Evolutionary conservation across 2,888 invertebrate species (phyloP).

Genomic region (Mellilla xanthometata): DNA sequence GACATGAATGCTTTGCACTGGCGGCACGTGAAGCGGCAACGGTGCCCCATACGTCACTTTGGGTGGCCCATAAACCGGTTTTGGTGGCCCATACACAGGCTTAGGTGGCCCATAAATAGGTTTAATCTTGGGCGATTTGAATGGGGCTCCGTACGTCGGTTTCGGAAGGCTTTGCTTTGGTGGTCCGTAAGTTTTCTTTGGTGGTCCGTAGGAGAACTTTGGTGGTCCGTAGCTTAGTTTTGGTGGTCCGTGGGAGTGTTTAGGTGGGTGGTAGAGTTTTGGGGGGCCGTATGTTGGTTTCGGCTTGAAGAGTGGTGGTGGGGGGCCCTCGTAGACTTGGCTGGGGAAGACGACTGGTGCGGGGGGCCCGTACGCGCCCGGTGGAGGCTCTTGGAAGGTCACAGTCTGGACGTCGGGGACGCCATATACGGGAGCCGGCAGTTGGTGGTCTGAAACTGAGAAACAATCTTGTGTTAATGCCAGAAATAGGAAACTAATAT

Average conservation of each 20-base stretch:
- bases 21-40: conserved; percentile 34
- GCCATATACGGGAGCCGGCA: conserved; percentile 83
- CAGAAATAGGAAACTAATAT: too few species aligned
- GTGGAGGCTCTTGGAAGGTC: conserved; percentile 51
- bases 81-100: conserved; percentile 69
- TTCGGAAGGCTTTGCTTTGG: conserved; percentile 55
- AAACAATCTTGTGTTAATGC: neutral
- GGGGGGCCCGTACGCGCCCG: conserved; percentile 77
- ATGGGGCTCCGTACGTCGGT: conserved; percentile 57
- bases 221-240: conserved; percentile 63
- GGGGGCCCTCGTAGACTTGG: conserved; percentile 75
- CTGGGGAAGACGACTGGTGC: conserved; percentile 67
- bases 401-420: conserved; percentile 71
- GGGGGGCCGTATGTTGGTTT: conserved; percentile 71
- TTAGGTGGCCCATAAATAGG: conserved; percentile 52
- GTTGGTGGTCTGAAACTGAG: conserved; percentile 64
- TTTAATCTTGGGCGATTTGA: conserved; percentile 54
- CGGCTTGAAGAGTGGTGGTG: conserved; percentile 69
- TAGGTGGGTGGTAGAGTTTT: conserved; percentile 63
- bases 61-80: conserved; percentile 56
- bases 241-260: conserved; percentile 46
- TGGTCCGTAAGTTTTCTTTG: conserved; percentile 55
- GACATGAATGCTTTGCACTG: conserved; percentile 25
- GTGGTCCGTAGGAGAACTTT: conserved; percentile 56
- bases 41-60: conserved; percentile 54